Base-by-base conservation (phyloP, 2,797 vertebrate genomes). In the Muscicapa comitata region DNA sequence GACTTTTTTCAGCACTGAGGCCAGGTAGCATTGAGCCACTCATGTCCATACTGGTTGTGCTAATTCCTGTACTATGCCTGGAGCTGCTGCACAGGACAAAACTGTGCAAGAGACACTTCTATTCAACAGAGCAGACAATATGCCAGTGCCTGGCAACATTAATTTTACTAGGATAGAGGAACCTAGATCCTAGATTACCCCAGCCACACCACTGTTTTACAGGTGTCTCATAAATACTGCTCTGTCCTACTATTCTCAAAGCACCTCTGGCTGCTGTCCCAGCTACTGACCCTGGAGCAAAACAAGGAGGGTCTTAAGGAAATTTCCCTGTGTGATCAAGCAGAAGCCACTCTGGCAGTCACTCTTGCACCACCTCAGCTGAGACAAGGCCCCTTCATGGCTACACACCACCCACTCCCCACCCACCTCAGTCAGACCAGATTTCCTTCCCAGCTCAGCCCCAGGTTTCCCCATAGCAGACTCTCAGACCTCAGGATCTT, bases 401-500 rank as follows among this genome's bases (percentile, higher is more conserved):
- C 17, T 25, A 62, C 42, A 47, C 28, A 11, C 10, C 3, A 51
- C 4, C 8, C 8, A 5, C 13, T 3, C 4, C 16, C 11, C 31
- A n/a, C 4, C n/a, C 4, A 10, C 14, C 40, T 21, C 20, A 77
- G 29, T 51, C 38, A 63, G 25, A 65, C 33, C 20, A 63, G 29
- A 25, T 58, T 70, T 70, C 37, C 25, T 77, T 38, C 47, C 29
- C 38, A 89, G 28, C 13, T 83, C 4, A 11, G 25, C 21, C 12
- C 29, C 45, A 58, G 29, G 3, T 65, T 33, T 65, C 15, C 13
- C 13, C 29, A 65, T 2, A 58, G 29, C 38, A 65, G 72, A 19
- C 18, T 26, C 25, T 51, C 45, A 58, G 20, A 65, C 0, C 0
- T n/a, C 33, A n/a, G 33, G 13, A 72, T 66, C 16, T 13, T 66